These are phyloP conservation scores for Lutraria lutraria DNA, from an alignment of 2,888 invertebrate genomes.

Conservation along the genomic window DNA sequence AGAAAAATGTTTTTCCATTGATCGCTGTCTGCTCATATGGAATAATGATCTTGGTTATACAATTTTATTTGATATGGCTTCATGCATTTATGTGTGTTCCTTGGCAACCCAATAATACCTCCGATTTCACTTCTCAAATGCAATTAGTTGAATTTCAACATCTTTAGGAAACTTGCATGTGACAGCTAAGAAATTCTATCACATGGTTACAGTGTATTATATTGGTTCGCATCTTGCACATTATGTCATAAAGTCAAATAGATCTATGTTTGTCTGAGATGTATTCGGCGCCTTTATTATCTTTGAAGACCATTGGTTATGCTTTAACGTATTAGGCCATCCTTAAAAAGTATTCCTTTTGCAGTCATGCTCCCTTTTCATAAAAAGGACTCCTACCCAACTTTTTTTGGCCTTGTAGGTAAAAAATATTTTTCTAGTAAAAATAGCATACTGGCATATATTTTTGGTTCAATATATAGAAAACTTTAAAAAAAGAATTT, in stretches of 20 bases:
- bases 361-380: no score
- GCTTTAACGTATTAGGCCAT: neutral
- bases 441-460: no score
- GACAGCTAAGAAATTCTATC: conserved; percentile 15
- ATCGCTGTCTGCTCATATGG: conserved; percentile 1
- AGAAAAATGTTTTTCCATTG: conserved; percentile 1
- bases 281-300: neutral
- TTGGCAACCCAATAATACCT: neutral
- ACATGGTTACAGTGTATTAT: neutral
- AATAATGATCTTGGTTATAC: conserved; percentile 21
- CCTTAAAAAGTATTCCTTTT: no score
- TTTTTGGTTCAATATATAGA: no score
- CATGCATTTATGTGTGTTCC: conserved; percentile 18
- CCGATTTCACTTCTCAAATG: neutral
- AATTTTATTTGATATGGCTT: conserved; percentile 12
- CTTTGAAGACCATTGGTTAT: neutral
- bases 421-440: no score
- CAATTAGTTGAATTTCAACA: conserved; percentile 3
- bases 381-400: no score
- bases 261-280: neutral
- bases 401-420: no score
- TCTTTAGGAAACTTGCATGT: neutral
- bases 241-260: conserved; percentile 5
- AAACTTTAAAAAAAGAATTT: no score
- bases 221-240: neutral